phyloP scores from a whole-genome alignment of 2,113 vertebrate species.

The Rhizomys pruinosus region DNA sequence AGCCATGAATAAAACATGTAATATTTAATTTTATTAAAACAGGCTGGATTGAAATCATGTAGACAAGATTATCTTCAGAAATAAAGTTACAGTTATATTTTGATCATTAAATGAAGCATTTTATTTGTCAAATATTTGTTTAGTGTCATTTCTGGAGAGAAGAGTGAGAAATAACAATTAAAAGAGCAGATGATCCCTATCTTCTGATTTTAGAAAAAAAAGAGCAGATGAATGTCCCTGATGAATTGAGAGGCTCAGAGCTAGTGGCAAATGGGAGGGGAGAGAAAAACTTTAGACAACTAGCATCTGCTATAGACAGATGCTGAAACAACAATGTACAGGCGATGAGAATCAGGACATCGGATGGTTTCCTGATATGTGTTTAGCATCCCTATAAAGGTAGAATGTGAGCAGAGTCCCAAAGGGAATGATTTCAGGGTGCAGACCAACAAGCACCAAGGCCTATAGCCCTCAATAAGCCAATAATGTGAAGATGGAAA shows the following conservation, averaged over 20 bases:
- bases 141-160: neutral
- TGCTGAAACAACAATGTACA: neutral
- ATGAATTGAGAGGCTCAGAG: neutral
- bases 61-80: neutral
- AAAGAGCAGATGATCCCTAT: too few species aligned
- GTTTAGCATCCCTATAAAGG: neutral
- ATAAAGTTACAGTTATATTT: neutral
- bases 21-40: neutral
- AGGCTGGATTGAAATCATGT: neutral
- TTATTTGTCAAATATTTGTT: neutral
- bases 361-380: neutral
- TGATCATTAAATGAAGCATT: neutral
- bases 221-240: neutral
- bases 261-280: neutral
- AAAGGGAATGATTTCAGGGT: neutral
- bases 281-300: neutral
- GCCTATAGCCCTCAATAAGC: neutral
- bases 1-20: neutral
- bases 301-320: neutral
- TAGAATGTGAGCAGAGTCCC: neutral
- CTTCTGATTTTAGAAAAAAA: too few species aligned
- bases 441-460: neutral
- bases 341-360: neutral
- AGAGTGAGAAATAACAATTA: neutral
- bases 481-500: neutral